phyloP scores from a whole-genome alignment of 2,797 vertebrate genomes.

The Bradypodion pumilum region DNA sequence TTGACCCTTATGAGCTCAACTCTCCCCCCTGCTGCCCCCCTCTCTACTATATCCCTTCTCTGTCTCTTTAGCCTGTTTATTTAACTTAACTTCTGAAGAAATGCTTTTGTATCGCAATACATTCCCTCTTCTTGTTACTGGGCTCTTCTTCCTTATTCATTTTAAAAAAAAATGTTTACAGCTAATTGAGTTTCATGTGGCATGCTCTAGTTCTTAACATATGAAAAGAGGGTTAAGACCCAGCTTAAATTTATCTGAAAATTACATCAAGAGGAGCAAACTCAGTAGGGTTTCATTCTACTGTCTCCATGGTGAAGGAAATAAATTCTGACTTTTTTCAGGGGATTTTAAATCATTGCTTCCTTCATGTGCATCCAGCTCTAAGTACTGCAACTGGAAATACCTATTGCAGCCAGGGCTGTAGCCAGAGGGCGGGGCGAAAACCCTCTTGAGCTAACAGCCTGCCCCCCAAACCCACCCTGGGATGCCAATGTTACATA shows the following conservation, averaged over 20 bases:
- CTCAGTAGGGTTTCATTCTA: neutral
- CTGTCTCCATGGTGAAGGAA: neutral
- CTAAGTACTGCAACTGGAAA: neutral
- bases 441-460: too few species aligned
- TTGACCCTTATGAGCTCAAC: constrained; percentile 39
- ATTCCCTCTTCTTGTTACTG: constrained; percentile 2
- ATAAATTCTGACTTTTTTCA: neutral
- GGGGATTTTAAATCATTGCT: neutral
- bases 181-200: neutral
- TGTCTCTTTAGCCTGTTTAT: constrained; percentile 46
- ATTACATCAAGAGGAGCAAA: neutral
- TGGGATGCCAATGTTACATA: too few species aligned
- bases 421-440: too few species aligned
- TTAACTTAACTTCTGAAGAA: constrained; percentile 44
- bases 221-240: neutral
- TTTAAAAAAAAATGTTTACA: neutral
- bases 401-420: neutral
- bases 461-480: too few species aligned
- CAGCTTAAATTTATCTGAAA: neutral
- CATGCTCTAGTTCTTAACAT: neutral
- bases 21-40: constrained; percentile 45
- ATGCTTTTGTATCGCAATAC: neutral
- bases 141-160: neutral
- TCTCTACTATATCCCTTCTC: neutral
- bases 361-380: neutral